A percentile compares a stretch with the other conserved stretches of the same genome.
phyloP scores from a whole-genome alignment of 2,113 vertebrate genomes.

The Poecilia latipinna region DNA sequence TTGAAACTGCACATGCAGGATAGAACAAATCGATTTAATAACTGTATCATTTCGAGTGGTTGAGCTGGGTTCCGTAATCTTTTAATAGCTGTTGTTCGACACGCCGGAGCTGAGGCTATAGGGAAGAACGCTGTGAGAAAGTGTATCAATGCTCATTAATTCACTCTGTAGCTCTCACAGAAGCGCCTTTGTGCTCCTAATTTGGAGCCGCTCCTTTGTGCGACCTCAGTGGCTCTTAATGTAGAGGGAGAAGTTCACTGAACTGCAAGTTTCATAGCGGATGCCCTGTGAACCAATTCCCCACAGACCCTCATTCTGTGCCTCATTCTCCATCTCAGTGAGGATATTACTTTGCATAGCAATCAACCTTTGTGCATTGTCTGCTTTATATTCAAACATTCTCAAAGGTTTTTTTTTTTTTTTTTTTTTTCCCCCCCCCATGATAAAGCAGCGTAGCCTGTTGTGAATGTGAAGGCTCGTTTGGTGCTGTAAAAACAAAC shows the following conservation, averaged over 20 bases:
- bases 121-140: slow-evolving; percentile 67
- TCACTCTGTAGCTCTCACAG: slow-evolving; percentile 75
- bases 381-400: slow-evolving; percentile 49
- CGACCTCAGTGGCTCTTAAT: slow-evolving; percentile 71
- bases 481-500: slow-evolving; percentile 1
- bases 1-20: neutral
- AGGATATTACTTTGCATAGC: slow-evolving; percentile 62
- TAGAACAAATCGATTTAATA: neutral
- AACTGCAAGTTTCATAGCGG: slow-evolving; percentile 63
- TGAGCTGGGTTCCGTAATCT: neutral
- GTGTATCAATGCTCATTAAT: slow-evolving; percentile 78
- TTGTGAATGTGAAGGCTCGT: slow-evolving; percentile 10
- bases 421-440: neutral
- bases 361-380: slow-evolving; percentile 65
- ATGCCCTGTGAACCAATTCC: slow-evolving; percentile 66
- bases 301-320: slow-evolving; percentile 53
- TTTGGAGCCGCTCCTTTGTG: slow-evolving; percentile 78
- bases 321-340: slow-evolving; percentile 55
- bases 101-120: slow-evolving; percentile 46
- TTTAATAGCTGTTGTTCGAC: slow-evolving; percentile 34
- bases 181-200: slow-evolving; percentile 78
- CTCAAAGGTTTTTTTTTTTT: slow-evolving; percentile 20
- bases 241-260: slow-evolving; percentile 67
- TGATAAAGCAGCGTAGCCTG: neutral
- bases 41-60: neutral